These are phyloP conservation scores for Trichomycterus rosablanca DNA, from an alignment of 2,113 vertebrate genomes.

Conservation along the genomic window DNA sequence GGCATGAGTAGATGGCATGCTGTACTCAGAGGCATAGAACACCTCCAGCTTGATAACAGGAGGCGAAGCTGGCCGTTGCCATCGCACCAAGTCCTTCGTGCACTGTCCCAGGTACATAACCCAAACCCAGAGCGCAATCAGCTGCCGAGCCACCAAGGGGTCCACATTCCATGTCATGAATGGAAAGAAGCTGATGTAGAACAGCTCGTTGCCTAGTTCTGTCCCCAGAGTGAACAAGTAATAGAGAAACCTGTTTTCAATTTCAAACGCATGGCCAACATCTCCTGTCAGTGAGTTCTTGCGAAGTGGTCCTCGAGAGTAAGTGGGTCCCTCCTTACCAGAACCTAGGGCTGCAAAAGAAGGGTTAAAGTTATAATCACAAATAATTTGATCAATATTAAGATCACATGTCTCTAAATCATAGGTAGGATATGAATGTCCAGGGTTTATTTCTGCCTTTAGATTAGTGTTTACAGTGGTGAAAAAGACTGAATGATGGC, in stretches of 20 bases:
- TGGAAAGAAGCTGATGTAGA: constrained; percentile 92
- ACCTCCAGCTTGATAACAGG: constrained; percentile 93
- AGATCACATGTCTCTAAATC: too few relatives aligned
- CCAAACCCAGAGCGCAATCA: constrained; percentile 90
- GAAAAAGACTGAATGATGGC: too few relatives aligned
- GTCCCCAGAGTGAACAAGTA: constrained; percentile 90
- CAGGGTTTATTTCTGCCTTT: too few relatives aligned
- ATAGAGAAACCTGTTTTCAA: constrained; percentile 77
- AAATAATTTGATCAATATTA: too few relatives aligned
- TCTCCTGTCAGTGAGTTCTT: constrained; percentile 88
- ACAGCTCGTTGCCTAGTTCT: constrained; percentile 92
- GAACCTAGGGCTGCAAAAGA: neutral
- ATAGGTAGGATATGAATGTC: too few relatives aligned
- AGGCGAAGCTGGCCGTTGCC: constrained; percentile 87
- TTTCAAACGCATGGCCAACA: constrained; percentile 73
- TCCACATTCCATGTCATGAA: constrained; percentile 93
- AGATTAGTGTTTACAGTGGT: too few relatives aligned
- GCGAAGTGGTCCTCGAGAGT: constrained; percentile 58
- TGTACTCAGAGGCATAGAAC: constrained; percentile 97
- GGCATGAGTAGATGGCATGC: constrained; percentile 98
- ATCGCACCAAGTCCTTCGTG: constrained; percentile 90
- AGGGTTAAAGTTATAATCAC: too few relatives aligned
- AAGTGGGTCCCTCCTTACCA: neutral
- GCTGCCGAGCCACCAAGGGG: constrained; percentile 76
- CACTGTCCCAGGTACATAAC: constrained; percentile 98